These are phyloP conservation scores for Drosophila lacertosa DNA, from an alignment of 1,140 invertebrate species.

Conservation along the genomic window DNA sequence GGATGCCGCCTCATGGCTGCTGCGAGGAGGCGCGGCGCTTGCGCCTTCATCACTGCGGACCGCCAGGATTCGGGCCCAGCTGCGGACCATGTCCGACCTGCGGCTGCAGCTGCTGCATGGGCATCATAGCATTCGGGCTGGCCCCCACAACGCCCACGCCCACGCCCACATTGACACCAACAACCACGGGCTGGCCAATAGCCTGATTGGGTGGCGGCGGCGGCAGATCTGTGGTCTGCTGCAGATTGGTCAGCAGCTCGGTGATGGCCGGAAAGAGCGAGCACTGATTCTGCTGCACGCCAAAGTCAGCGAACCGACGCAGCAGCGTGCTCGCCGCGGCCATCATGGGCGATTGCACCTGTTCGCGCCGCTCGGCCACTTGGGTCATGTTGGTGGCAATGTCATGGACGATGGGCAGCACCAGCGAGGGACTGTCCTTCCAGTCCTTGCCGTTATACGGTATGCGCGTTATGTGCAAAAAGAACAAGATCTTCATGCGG, in stretches of 20 bases:
- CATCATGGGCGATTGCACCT: conserved; percentile 86
- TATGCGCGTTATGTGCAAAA: conserved; percentile 93
- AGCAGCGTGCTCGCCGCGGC: conserved; percentile 88
- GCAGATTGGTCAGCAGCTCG: conserved; percentile 92
- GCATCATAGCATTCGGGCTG: conserved; percentile 86
- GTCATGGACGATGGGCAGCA: conserved; percentile 95
- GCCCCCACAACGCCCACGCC: conserved; percentile 80
- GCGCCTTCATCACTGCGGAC: conserved; percentile 84
- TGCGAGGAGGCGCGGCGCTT: conserved; percentile 81
- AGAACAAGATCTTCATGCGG: conserved; percentile 94
- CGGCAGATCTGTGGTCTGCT: conserved; percentile 88
- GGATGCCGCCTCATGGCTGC: conserved; percentile 49
- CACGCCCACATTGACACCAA: conserved; percentile 42
- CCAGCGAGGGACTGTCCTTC: conserved; percentile 90
- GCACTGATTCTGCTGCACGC: conserved; percentile 89
- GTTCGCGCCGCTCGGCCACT: conserved; percentile 91
- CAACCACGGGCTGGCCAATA: conserved; percentile 68
- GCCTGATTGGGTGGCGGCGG: conserved; percentile 79
- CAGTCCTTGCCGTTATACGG: conserved; percentile 86
- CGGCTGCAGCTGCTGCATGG: conserved; percentile 83
- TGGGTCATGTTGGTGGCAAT: conserved; percentile 93
- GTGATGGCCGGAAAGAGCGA: conserved; percentile 94
- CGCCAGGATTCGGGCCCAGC: conserved; percentile 70
- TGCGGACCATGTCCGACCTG: conserved; percentile 74
- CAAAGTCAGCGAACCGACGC: conserved; percentile 88